Evolutionary conservation across 2,113 vertebrate genomes (phyloP).

Genomic region (Catagonus wagneri): DNA sequence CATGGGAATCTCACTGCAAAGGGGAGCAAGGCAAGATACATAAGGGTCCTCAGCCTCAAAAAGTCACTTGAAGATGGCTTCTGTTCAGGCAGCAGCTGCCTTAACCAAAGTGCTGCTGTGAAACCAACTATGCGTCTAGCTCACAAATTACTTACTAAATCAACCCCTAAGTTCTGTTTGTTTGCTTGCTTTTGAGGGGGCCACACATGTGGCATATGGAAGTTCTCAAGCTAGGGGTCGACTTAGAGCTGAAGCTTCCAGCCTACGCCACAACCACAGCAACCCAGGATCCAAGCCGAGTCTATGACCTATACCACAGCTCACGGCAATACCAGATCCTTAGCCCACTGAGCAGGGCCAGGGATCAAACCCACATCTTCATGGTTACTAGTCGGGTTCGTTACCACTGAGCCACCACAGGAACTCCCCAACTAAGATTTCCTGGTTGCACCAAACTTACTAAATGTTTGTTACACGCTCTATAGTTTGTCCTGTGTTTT

Average conservation of each 20-base stretch:
- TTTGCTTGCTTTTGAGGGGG: no score
- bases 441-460: neutral
- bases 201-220: no score
- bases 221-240: no score
- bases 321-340: no score
- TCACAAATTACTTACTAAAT: neutral
- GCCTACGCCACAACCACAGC: no score
- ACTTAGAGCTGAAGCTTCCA: no score
- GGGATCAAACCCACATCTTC: no score
- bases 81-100: neutral
- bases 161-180: neutral
- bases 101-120: neutral
- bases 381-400: no score
- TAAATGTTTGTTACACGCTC: neutral
- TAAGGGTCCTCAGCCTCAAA: neutral
- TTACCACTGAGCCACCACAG: no score
- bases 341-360: no score
- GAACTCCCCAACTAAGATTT: neutral
- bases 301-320: no score
- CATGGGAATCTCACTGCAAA: slow-evolving; percentile 13
- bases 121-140: slow-evolving; percentile 13
- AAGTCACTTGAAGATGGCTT: neutral
- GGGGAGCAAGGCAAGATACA: slow-evolving; percentile 34
- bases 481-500: neutral
- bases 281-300: no score